Evolutionary conservation across 1,140 invertebrate species (phyloP), one percentile per base, ranked within the genome.

Genomic region (Musca domestica): DNA sequence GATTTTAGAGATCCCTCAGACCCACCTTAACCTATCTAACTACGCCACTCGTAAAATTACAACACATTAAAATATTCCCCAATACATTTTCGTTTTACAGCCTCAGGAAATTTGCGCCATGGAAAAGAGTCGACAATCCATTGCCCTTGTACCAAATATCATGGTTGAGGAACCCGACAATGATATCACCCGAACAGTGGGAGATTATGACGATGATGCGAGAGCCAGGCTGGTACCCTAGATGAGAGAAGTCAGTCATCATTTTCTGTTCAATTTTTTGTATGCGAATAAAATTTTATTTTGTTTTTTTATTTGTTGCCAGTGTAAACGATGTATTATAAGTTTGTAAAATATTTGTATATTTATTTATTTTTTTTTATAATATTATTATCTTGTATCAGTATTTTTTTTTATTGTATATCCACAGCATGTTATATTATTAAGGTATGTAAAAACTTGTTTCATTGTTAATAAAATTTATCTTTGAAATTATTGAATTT

Each of bases 181-280:
- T 69, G 41, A 70, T 73, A 23, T 51, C 69, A 6, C 70, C 56
- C 27, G 25, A 22, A 23, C 58, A 54, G 70, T 63, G 70, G 54
- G 64, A 17, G 68, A 74, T 66, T 63, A 27, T 75, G 48, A 67
- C 67, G 72, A 80, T 76, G 77, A 76, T 74, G 71, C 72, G 64
- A 69, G 71, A 76, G 71, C 71, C 66, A 67, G 72, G 71, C 71
- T 74, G 75, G 72, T 76, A 66, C 66, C 76, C 61, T 76, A 80
- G 49, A 66, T 69, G 23, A n/a, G n/a, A n/a, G n/a, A n/a, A n/a
- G n/a, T n/a, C n/a, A n/a, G n/a, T n/a, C n/a, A n/a, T n/a, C n/a
- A n/a, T n/a, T n/a, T n/a, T 10, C 46, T n/a, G n/a, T n/a, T n/a
- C n/a, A n/a, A n/a, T n/a, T n/a, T n/a, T n/a, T n/a, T n/a, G n/a